phyloP scores from a whole-genome alignment of 1,140 invertebrate species.

The Trachymyrmex cornetzi region DNA sequence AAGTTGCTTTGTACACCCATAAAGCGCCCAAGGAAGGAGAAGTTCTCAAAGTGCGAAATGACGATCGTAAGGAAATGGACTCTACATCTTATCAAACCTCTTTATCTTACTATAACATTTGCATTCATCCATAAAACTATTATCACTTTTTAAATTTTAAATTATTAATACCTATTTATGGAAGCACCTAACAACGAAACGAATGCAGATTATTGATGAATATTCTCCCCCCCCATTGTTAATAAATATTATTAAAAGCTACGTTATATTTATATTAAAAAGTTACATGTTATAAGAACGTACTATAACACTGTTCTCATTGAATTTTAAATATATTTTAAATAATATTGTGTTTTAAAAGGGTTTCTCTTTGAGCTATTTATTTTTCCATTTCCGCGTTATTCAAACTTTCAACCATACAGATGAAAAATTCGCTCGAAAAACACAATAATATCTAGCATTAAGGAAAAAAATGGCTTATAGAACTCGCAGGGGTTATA shows the following conservation, averaged over 20 bases:
- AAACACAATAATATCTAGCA: neutral
- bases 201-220: neutral
- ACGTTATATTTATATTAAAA: constrained; percentile 3
- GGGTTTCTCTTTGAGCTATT: neutral
- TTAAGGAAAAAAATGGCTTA: neutral
- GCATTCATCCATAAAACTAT: neutral
- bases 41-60: constrained; percentile 40
- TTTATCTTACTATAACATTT: neutral
- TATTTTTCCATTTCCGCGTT: neutral
- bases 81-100: constrained; percentile 11
- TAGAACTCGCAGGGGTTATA: neutral
- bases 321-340: constrained; percentile 22
- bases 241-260: constrained; percentile 34
- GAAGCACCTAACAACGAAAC: neutral
- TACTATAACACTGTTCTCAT: neutral
- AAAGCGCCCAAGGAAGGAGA: neutral
- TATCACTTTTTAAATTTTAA: neutral
- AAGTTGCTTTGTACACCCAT: constrained; percentile 28
- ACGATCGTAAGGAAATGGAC: constrained; percentile 9
- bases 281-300: constrained; percentile 5
- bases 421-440: neutral
- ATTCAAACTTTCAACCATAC: neutral
- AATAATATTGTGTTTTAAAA: constrained; percentile 3
- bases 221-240: neutral
- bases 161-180: neutral